Base-by-base conservation (phyloP, 2,888 invertebrate species). In the Leptopterna dolabrata region DNA sequence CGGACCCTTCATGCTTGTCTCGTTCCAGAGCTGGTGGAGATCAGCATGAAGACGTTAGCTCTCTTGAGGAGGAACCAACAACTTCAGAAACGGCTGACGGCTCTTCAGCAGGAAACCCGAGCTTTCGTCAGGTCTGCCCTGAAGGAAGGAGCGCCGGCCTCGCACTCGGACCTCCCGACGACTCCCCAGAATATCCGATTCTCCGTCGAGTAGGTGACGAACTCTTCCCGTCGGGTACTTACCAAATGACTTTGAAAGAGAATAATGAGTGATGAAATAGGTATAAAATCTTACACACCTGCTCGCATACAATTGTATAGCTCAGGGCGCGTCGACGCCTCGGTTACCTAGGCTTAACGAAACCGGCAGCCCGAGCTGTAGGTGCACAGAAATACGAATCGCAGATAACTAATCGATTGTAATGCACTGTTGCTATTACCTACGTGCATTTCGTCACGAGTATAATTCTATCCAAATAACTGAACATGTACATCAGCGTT, bases 61-160 rank as follows among this genome's bases (percentile, higher is more conserved):
- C 89, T 92, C 27, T 89, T 92, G 14, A 90, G 91, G 63, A 90
- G 91, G 81, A 92, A 92, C 88, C 90, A 91, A 63, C 88, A 90
- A 14, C 90, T 92, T 14, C 91, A 92, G 76, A 89, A 90, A 76
- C 91, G 91, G 43, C 89, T 92, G 51, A 90, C 90, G 16, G 90
- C 91, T 30, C 90, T 92, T 92, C 88, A 93, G 94, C 92, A 93
- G 87, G 95, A 95, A 91, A 95, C 95, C 0, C 93, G 93, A 3
- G 93, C 94, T 87, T 95, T 94, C 89, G 93, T 95, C 24, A 92
- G 93, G 55, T 92, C 93, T 13, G 78, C 87, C 3, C 55, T 88
- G 11, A 87, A 55, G 41, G 82, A 83, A 71, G 78, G 80, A 7
- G 29, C 70, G 7, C 83, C 83, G 0, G 83, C 83, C 1, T 71